phyloP scores from a whole-genome alignment of 2,888 invertebrate species.

The Amaurobius ferox region DNA sequence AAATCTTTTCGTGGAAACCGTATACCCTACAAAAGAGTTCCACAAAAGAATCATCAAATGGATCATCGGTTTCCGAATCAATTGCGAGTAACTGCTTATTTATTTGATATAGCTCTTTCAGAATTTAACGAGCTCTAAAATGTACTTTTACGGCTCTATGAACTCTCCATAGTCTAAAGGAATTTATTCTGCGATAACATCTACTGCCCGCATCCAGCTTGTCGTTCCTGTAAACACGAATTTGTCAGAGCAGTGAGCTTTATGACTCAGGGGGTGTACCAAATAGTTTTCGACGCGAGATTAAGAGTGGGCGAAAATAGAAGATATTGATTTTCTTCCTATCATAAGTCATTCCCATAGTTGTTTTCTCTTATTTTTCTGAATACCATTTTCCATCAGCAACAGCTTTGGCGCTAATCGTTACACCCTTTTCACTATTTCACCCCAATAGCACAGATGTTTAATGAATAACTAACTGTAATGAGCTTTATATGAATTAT shows the following conservation, averaged over 20 bases:
- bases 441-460: too few relatives aligned
- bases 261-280: conserved; percentile 22
- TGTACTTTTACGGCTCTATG: conserved; percentile 31
- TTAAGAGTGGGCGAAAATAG: conserved; percentile 13
- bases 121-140: conserved; percentile 37
- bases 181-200: conserved; percentile 27
- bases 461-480: too few relatives aligned
- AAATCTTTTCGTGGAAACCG: background rate
- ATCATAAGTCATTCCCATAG: background rate
- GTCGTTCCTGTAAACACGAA: conserved; percentile 26
- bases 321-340: conserved; percentile 6
- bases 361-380: background rate
- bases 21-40: background rate
- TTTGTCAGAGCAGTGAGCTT: background rate
- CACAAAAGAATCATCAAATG: background rate
- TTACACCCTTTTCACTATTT: too few relatives aligned
- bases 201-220: conserved; percentile 20
- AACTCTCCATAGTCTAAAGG: background rate
- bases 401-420: background rate
- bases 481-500: too few relatives aligned
- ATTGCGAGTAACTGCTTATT: background rate
- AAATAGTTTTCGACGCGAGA: background rate
- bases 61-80: background rate
- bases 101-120: conserved; percentile 10
- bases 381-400: background rate